Base-by-base conservation (phyloP, 2,888 invertebrate species). In the Meghimatium bilineatum region DNA sequence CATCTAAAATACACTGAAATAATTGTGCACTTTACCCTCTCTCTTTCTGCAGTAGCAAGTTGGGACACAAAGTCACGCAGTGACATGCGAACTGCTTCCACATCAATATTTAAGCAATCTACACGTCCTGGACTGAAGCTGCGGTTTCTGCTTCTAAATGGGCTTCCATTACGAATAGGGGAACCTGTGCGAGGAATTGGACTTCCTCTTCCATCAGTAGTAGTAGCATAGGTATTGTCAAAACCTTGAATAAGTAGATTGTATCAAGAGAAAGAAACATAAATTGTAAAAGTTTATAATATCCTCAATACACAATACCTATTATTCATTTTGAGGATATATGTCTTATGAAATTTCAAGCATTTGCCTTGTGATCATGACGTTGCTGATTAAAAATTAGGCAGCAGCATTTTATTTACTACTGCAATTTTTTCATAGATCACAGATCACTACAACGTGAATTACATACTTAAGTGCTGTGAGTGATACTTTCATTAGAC, bases 21-120 rank as follows among this genome's bases (percentile, higher is more conserved):
- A 44, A 12, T 44, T 44, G 44, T 44, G 44, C 12, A 91, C 94
- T 93, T n/a, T 93, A 97, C 97, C 94, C 97, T 96, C 93, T 98
- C 98, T 32, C 98, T 95, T 94, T 98, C 98, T 86, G 97, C 96
- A 94, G 97, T 96, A 38, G 97, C 97, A 77, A 98, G 97, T 94
- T 97, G 97, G 91, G 97, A 97, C 96, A 98, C 97, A 83, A 98
- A 95, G 91, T 96, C 97, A 74, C 97, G 95, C 34, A 98, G 96
- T 26, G 98, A 97, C 93, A 97, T 97, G 89, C 98, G 95, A 66
- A 98, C 96, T 49, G 96, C 95, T 93, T 98, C 98, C 0, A 98
- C 97, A 93, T 98, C 98, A 0, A 98, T 96, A 91, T 98, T 98
- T 80, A 96, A 95, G 44, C 96, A 95, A n/a, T 90, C 85, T 23